Base-by-base conservation (phyloP, 2,888 invertebrate species). In the Cheilosia vernalis region DNA sequence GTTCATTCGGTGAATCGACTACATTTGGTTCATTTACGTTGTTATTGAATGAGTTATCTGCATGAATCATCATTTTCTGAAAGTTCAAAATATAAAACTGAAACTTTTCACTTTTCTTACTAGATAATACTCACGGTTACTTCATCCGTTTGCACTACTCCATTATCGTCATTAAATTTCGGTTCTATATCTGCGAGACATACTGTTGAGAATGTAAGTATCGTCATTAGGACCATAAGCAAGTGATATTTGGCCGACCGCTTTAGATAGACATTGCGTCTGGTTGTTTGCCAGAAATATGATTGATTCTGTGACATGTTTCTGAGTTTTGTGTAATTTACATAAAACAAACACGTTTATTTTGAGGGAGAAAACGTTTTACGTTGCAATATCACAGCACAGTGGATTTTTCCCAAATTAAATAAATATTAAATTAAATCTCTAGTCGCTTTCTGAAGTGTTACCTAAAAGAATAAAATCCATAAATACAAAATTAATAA, bases 291-390 rank as follows among this genome's bases (percentile, higher is more conserved):
- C 91, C 91, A 91, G 89, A 90, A 91, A 88, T 91, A 91, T 77
- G 91, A 91, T 89, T 91, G 91, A 87, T 91, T 91, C 89, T 91
- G 91, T 87, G 91, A 91, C 91, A 91, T 91, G 77, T 89, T 89
- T 84, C 40, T 58, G 51, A 2, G 15, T 30, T 40, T 55, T 74
- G 5, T 49, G 17, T n/a, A 58, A 64, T 66, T 63, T 64, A 42
- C 42, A 42, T 64, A 42, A 47, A 44, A 60, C 49, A 66, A 51
- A 21, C 13, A 40, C 17, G 37, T 21, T 51, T 70, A 21, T 63
- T 55, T 64, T 21, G 15, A 4, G 10, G 0, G 21, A 60, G 5
- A 49, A 30, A 67, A 56, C 42, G 49, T 42, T 78, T 56, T 42
- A 66, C 40, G 47, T 78, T 63, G 30, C n/a, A 51, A 56, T 83